phyloP scores from a whole-genome alignment of 2,888 invertebrate species.

The Aspidiotus destructor region DNA sequence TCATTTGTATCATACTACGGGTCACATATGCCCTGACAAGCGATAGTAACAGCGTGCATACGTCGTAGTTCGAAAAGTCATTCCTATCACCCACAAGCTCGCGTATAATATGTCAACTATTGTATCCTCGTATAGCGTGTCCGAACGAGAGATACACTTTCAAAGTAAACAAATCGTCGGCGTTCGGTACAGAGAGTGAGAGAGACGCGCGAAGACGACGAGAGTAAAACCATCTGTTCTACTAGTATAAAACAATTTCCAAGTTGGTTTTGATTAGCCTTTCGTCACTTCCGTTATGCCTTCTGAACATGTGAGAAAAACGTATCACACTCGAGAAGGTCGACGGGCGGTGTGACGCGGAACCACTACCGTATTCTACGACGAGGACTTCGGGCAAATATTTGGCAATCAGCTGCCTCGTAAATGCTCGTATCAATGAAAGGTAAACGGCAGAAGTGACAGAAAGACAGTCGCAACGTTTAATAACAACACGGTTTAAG shows the following conservation, averaged over 20 bases:
- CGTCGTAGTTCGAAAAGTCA: not conserved
- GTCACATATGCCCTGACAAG: too few relatives aligned
- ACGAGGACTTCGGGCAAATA: constrained; percentile 13
- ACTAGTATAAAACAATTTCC: not conserved
- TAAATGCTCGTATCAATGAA: constrained; percentile 28
- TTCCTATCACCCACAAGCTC: not conserved
- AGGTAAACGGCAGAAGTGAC: constrained; percentile 30
- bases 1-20: too few relatives aligned
- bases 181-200: not conserved
- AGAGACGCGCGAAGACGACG: not conserved
- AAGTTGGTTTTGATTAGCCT: constrained; percentile 15
- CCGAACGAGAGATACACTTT: not conserved
- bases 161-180: constrained; percentile 4
- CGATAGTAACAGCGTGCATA: too few relatives aligned
- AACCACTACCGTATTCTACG: not conserved
- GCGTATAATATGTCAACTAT: too few relatives aligned
- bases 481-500: constrained; percentile 16
- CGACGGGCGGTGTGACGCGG: not conserved
- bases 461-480: constrained; percentile 26
- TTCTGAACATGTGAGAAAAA: constrained; percentile 1
- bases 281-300: constrained; percentile 16
- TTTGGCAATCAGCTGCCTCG: constrained; percentile 28
- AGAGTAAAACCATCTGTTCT: not conserved
- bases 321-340: not conserved
- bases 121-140: too few relatives aligned